Evolutionary conservation across 2,888 invertebrate genomes (phyloP).

Genomic region (Drosophila pegasa): DNA sequence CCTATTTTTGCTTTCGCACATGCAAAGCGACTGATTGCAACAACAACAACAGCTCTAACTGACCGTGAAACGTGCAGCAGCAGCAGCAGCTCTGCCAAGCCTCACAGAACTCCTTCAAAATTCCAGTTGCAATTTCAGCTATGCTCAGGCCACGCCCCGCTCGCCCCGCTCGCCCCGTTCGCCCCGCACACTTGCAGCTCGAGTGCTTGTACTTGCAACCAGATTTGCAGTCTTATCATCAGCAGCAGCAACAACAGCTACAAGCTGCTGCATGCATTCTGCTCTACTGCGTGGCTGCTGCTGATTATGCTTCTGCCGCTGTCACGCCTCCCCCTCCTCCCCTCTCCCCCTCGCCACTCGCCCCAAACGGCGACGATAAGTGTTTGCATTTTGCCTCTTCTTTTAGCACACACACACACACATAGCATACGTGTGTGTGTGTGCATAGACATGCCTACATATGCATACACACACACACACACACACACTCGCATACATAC

Average conservation of each 20-base stretch:
- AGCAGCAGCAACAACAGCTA: constrained; percentile 4
- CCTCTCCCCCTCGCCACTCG: constrained; percentile 1
- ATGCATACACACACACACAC: neutral
- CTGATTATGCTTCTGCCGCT: constrained; percentile 29
- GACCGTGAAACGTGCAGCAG: constrained; percentile 40
- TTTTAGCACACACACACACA: neutral
- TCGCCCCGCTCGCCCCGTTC: neutral
- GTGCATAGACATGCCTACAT: neutral
- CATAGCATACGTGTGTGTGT: too few species aligned
- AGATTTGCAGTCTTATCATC: constrained; percentile 39
- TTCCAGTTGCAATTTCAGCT: constrained; percentile 18
- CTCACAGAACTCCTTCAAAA: constrained; percentile 14
- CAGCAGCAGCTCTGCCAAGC: constrained; percentile 29
- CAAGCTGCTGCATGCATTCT: neutral
- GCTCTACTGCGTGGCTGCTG: constrained; percentile 15
- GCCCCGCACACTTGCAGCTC: too few species aligned
- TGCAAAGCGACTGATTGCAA: constrained; percentile 30
- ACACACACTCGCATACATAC: too few species aligned
- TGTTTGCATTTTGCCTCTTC: constrained; percentile 49
- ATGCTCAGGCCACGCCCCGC: constrained; percentile 17
- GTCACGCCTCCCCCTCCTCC: constrained; percentile 8
- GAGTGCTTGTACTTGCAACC: neutral
- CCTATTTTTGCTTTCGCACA: constrained; percentile 2
- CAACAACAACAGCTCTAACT: constrained; percentile 20
- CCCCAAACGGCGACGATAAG: constrained; percentile 51